Evolutionary conservation across 2,113 vertebrate genomes (phyloP).

Genomic region (Calidris pygmaea): DNA sequence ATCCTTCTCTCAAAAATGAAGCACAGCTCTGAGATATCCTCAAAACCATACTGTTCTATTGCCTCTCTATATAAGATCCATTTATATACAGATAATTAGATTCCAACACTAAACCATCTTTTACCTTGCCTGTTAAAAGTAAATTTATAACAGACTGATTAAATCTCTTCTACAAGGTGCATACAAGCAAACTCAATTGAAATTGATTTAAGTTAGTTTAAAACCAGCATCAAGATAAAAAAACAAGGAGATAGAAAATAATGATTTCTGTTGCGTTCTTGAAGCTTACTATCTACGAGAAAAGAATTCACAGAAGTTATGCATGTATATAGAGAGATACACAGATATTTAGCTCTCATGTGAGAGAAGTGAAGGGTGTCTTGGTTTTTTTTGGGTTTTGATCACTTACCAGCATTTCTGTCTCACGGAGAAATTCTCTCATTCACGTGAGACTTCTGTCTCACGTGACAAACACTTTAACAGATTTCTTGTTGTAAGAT

Average conservation of each 20-base stretch:
- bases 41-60: background rate
- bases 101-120: constrained; percentile 42
- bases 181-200: constrained; percentile 35
- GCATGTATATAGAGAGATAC: background rate
- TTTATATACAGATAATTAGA: constrained; percentile 50
- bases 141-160: constrained; percentile 57
- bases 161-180: constrained; percentile 6
- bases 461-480: background rate
- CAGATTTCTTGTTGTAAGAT: background rate
- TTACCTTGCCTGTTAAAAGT: constrained; percentile 52
- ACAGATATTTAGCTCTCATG: background rate
- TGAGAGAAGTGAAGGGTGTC: background rate
- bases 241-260: background rate
- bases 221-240: background rate
- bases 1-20: background rate
- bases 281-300: background rate
- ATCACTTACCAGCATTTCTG: background rate
- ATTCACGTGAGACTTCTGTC: background rate
- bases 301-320: background rate
- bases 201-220: constrained; percentile 37
- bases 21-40: background rate
- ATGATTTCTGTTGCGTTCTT: background rate
- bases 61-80: constrained; percentile 7
- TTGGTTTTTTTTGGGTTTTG: background rate
- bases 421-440: background rate